A percentile compares a stretch with the other conserved stretches of the same genome.
These are phyloP conservation scores for Clinocottus analis DNA, from an alignment of 2,113 vertebrate species.

Conservation along the genomic window DNA sequence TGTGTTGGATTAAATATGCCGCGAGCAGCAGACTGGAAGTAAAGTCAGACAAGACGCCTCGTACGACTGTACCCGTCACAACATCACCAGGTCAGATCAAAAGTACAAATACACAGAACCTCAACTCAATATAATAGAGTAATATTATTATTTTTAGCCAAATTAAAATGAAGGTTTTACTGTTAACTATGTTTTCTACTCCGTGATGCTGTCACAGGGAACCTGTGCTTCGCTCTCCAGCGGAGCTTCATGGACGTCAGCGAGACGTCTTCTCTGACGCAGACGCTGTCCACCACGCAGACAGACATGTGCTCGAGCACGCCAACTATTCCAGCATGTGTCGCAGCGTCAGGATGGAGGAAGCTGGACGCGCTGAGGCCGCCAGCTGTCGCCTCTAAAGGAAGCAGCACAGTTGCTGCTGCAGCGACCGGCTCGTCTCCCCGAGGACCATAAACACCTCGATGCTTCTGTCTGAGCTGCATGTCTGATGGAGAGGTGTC, in stretches of 20 bases:
- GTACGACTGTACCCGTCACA: neutral
- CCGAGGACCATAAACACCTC: conserved; percentile 33
- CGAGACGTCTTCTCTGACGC: neutral
- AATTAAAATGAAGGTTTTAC: neutral
- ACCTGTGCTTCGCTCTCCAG: no score
- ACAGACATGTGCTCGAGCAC: neutral
- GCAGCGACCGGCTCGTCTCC: conserved; percentile 28
- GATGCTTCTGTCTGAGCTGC: neutral
- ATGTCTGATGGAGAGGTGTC: no score
- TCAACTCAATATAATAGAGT: neutral
- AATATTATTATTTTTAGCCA: neutral
- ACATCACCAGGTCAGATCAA: neutral
- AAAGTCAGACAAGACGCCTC: neutral
- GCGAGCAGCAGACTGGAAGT: neutral
- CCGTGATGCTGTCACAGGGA: no score
- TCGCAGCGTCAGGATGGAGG: conserved; percentile 5
- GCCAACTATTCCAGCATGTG: conserved; percentile 36
- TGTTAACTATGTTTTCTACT: neutral
- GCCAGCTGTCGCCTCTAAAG: conserved; percentile 47
- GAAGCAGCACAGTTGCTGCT: conserved; percentile 30
- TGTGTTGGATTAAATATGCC: neutral
- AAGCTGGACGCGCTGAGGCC: conserved; percentile 26
- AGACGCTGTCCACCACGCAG: neutral
- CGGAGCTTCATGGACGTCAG: neutral
- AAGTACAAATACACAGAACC: neutral